Conservation (phyloP, 1,140 invertebrate species). For the Cyclina sinensis region DNA sequence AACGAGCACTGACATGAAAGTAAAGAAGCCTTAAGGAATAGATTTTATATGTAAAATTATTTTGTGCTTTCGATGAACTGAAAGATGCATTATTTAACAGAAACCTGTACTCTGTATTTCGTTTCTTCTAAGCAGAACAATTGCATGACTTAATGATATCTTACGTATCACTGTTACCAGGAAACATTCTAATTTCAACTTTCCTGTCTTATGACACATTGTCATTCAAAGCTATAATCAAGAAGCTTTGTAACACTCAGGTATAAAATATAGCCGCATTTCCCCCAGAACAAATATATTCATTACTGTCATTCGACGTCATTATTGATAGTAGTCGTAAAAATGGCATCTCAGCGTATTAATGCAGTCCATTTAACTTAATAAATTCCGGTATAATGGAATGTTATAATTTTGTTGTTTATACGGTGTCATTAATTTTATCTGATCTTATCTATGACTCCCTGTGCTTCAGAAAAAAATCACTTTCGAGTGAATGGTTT, state of each 20-base stretch:
- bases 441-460: too few species aligned
- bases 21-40: too few species aligned
- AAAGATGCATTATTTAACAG: too few species aligned
- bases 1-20: too few species aligned
- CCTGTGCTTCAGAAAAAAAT: too few species aligned
- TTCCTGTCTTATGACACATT: neutral
- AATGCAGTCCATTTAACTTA: neutral
- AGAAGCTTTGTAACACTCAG: neutral
- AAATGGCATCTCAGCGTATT: neutral
- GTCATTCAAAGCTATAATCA: neutral
- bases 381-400: neutral
- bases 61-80: too few species aligned
- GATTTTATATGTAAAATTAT: too few species aligned
- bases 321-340: neutral
- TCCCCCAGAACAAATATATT: neutral
- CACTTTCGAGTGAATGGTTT: too few species aligned
- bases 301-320: neutral
- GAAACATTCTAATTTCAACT: neutral
- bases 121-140: too few species aligned
- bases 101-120: too few species aligned
- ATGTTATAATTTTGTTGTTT: too few species aligned
- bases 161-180: neutral
- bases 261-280: conserved; percentile 8
- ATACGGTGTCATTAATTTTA: too few species aligned
- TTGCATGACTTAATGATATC: neutral